Evolutionary conservation across 2,113 vertebrate genomes (phyloP).

Genomic region (Engystomops pustulosus): DNA sequence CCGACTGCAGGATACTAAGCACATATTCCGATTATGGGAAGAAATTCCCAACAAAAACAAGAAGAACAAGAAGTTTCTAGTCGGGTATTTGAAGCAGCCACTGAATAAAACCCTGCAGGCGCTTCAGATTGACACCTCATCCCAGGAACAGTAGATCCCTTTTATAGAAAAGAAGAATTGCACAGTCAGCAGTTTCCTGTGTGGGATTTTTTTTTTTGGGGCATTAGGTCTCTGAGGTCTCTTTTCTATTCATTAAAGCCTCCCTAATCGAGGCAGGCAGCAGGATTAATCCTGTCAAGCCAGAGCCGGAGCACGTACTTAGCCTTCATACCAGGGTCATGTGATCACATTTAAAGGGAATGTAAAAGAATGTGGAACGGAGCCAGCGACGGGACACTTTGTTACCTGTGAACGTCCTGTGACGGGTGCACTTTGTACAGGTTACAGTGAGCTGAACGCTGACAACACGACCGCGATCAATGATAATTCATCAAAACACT

Average conservation of each 20-base stretch:
- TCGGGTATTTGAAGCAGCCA: neutral
- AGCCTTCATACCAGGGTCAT: constrained; percentile 2
- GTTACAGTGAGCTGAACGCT: neutral
- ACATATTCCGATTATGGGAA: neutral
- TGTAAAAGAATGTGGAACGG: neutral
- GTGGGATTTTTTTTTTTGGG: constrained; percentile 55
- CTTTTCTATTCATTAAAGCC: constrained; percentile 50
- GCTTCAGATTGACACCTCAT: constrained; percentile 23
- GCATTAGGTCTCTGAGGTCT: constrained; percentile 47
- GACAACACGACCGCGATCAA: neutral
- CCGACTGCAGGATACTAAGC: neutral
- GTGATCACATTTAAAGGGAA: constrained; percentile 28
- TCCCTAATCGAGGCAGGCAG: constrained; percentile 52
- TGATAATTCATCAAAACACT: neutral
- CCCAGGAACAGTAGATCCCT: constrained; percentile 50
- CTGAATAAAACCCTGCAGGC: constrained; percentile 11
- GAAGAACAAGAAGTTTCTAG: neutral
- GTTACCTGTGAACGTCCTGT: neutral
- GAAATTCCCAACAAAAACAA: neutral
- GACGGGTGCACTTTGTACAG: neutral
- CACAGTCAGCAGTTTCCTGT: constrained; percentile 52
- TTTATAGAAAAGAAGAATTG: constrained; percentile 55
- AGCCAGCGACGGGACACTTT: neutral
- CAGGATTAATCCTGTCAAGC: constrained; percentile 52
- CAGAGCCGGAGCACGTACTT: constrained; percentile 27